Percentiles rank a stretch among this genome's conserved stretches.
phyloP scores from a whole-genome alignment of 2,113 vertebrate genomes.

The Psilopogon haemacephalus region DNA sequence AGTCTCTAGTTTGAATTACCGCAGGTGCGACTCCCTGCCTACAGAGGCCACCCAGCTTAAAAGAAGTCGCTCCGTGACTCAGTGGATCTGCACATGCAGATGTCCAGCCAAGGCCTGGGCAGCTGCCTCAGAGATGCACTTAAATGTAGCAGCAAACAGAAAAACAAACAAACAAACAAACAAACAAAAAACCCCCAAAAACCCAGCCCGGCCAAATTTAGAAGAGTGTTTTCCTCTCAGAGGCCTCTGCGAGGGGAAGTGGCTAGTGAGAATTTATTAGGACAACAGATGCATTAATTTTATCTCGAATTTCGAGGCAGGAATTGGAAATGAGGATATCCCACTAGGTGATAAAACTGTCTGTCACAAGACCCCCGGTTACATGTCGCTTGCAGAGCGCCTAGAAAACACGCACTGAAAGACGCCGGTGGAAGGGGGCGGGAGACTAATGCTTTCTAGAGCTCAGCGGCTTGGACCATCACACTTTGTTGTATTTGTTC shows the following conservation, averaged over 20 bases:
- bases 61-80: constrained; percentile 32
- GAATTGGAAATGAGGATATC: constrained; percentile 72
- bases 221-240: constrained; percentile 57
- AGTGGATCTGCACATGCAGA: constrained; percentile 25
- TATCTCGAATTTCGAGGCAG: constrained; percentile 68
- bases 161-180: no score
- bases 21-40: constrained; percentile 25
- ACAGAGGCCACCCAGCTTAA: constrained; percentile 53
- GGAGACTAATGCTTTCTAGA: constrained; percentile 47
- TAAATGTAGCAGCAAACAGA: constrained; percentile 45
- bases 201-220: constrained; percentile 52
- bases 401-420: constrained; percentile 56
- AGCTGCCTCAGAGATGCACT: constrained; percentile 9
- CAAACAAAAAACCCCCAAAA: no score
- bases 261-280: constrained; percentile 71
- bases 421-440: constrained; percentile 40
- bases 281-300: constrained; percentile 73
- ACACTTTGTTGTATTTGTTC: constrained; percentile 49
- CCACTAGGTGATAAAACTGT: constrained; percentile 76
- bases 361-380: constrained; percentile 71
- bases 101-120: constrained; percentile 12
- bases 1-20: constrained; percentile 49
- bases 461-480: constrained; percentile 38
- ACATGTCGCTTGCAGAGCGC: constrained; percentile 64
- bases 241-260: constrained; percentile 59